These are phyloP conservation scores for Labrus mixtus DNA, from an alignment of 2,113 vertebrate genomes.

Conservation along the genomic window DNA sequence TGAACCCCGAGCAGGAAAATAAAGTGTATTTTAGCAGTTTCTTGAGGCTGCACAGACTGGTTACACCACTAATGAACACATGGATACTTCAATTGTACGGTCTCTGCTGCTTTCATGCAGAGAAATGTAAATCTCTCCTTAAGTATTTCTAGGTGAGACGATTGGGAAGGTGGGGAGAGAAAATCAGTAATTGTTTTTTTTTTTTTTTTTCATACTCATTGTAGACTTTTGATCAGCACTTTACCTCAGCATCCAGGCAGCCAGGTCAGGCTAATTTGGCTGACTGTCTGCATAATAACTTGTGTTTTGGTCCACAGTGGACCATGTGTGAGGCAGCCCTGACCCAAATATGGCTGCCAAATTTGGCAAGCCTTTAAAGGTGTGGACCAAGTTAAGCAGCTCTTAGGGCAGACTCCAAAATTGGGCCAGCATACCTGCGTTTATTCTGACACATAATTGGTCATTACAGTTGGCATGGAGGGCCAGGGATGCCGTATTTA, in stretches of 20 bases:
- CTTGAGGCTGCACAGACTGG: conserved; percentile 24
- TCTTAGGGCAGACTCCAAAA: background rate
- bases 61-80: conserved; percentile 34
- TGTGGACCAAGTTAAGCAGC: background rate
- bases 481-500: background rate
- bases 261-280: background rate
- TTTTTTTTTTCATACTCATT: conserved; percentile 9
- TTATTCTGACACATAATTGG: background rate
- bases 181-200: background rate
- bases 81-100: background rate
- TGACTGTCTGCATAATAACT: background rate
- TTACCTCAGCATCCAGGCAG: background rate
- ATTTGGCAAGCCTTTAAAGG: background rate
- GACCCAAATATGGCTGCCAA: background rate
- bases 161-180: background rate
- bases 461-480: background rate
- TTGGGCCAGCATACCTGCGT: background rate
- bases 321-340: background rate
- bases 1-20: conserved; percentile 34
- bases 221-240: background rate
- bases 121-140: conserved; percentile 39
- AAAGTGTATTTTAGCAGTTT: conserved; percentile 32
- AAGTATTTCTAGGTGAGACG: conserved; percentile 21
- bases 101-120: conserved; percentile 3
- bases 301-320: background rate